Evolutionary conservation across 2,888 invertebrate genomes (phyloP).

Genomic region (Lasioglossum figueresi): DNA sequence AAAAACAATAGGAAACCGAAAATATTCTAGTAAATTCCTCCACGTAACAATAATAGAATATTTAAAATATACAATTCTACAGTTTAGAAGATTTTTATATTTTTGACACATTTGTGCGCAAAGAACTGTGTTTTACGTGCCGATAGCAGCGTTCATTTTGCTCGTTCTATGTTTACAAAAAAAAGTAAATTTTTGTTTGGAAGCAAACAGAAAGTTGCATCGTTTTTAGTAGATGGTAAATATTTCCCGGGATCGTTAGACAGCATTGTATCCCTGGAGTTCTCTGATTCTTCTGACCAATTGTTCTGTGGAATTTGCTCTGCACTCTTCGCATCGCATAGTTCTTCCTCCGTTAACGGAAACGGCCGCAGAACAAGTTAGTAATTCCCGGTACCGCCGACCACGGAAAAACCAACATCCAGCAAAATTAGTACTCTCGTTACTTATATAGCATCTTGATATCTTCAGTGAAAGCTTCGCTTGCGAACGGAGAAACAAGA

Average conservation of each 20-base stretch:
- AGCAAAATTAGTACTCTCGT: constrained; percentile 33
- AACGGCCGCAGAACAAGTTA: constrained; percentile 27
- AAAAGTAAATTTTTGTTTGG: not conserved
- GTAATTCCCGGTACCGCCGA: constrained; percentile 16
- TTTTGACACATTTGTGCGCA: not conserved
- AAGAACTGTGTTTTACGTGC: not conserved
- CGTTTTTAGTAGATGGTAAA: not conserved
- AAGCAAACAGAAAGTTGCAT: not conserved
- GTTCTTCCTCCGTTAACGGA: constrained; percentile 30
- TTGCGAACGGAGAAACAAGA: not conserved
- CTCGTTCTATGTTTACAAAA: too few relatives aligned
- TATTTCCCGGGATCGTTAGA: not conserved
- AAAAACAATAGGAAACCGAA: not conserved
- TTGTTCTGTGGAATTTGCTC: constrained; percentile 16
- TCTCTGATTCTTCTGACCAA: constrained; percentile 2
- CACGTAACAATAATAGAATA: not conserved
- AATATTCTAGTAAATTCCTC: not conserved
- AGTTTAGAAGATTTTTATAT: not conserved
- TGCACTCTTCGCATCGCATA: constrained; percentile 2
- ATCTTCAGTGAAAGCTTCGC: constrained; percentile 4
- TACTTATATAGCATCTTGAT: not conserved
- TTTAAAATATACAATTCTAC: not conserved
- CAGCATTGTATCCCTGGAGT: not conserved
- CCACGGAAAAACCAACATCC: constrained; percentile 23
- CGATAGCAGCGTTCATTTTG: too few relatives aligned